Percentiles rank a stretch among this genome's conserved stretches.
Evolutionary conservation across 2,113 vertebrate genomes (phyloP).

Genomic region (Pachypanchax playfairii): DNA sequence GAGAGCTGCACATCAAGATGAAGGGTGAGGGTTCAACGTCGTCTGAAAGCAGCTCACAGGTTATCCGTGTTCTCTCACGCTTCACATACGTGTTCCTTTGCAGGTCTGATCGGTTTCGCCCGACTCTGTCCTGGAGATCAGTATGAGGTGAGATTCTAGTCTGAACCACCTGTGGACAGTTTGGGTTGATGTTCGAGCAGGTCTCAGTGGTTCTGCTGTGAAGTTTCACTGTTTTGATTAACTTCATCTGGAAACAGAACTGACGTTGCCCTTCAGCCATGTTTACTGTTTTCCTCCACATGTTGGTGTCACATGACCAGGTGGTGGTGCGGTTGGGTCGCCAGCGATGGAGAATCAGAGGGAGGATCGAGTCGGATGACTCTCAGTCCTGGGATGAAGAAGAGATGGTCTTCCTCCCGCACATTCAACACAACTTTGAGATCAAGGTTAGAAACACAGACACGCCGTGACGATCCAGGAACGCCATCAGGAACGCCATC

Average conservation of each 20-base stretch:
- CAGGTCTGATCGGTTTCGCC: conserved; percentile 94
- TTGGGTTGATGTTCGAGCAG: too few relatives aligned
- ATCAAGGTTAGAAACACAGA: conserved; percentile 85
- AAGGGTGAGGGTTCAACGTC: conserved; percentile 82
- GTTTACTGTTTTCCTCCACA: too few relatives aligned
- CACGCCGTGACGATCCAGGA: too few relatives aligned
- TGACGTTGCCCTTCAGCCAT: too few relatives aligned
- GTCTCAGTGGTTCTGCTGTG: too few relatives aligned
- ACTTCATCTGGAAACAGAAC: too few relatives aligned
- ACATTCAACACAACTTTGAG: conserved; percentile 89
- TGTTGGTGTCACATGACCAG: conserved; percentile 65
- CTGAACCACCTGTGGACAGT: too few relatives aligned
- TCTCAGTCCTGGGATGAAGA: conserved; percentile 94
- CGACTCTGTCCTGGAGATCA: conserved; percentile 97
- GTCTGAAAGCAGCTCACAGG: conserved; percentile 4
- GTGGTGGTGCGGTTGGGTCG: conserved; percentile 89
- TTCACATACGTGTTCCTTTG: conserved; percentile 48
- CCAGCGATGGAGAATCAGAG: conserved; percentile 92
- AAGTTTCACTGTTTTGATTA: too few relatives aligned
- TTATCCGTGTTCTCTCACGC: conserved; percentile 6
- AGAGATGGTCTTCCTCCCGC: conserved; percentile 89
- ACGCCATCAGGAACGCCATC: too few relatives aligned
- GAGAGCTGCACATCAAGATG: conserved; percentile 94
- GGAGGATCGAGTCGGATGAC: conserved; percentile 90
- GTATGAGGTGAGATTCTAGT: conserved; percentile 85